Evolutionary conservation across 2,113 vertebrate genomes (phyloP).

Genomic region (Morone chrysops): DNA sequence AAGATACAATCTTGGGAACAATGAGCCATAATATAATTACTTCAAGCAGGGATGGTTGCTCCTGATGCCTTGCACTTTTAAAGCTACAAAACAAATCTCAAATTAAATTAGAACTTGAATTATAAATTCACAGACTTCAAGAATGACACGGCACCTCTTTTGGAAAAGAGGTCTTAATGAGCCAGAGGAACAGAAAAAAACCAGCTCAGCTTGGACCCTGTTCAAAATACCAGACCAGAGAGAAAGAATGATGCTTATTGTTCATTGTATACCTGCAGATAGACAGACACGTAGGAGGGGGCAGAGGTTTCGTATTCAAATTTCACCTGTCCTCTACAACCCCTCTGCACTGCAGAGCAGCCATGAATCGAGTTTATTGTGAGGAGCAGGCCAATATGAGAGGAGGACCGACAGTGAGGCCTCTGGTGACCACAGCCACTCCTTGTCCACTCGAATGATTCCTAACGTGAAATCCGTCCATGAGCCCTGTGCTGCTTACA

Average conservation of each 20-base stretch:
- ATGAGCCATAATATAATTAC: conserved; percentile 20
- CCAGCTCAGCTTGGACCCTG: conserved; percentile 1
- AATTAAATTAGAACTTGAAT: neutral
- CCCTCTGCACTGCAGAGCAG: neutral
- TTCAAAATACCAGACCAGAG: conserved; percentile 55
- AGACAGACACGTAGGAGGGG: conserved; percentile 29
- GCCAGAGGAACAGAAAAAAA: neutral
- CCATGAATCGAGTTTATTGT: conserved; percentile 54
- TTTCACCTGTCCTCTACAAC: conserved; percentile 62
- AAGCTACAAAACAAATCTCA: conserved; percentile 9
- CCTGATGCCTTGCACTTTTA: neutral
- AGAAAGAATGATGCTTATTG: conserved; percentile 69
- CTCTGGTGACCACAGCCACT: neutral
- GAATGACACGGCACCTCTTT: conserved; percentile 12
- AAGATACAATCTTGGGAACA: conserved; percentile 11
- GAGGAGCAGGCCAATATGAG: conserved; percentile 1
- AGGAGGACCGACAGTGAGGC: conserved; percentile 1
- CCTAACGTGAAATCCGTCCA: neutral
- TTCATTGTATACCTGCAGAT: conserved; percentile 66
- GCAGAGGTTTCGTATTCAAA: conserved; percentile 29
- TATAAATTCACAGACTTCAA: conserved; percentile 3
- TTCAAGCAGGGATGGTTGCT: neutral
- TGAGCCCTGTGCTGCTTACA: neutral
- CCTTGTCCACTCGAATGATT: neutral
- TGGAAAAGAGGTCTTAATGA: conserved; percentile 15